Conservation (phyloP, 2,797 vertebrate genomes). For the Dendrocincla fuliginosa region DNA sequence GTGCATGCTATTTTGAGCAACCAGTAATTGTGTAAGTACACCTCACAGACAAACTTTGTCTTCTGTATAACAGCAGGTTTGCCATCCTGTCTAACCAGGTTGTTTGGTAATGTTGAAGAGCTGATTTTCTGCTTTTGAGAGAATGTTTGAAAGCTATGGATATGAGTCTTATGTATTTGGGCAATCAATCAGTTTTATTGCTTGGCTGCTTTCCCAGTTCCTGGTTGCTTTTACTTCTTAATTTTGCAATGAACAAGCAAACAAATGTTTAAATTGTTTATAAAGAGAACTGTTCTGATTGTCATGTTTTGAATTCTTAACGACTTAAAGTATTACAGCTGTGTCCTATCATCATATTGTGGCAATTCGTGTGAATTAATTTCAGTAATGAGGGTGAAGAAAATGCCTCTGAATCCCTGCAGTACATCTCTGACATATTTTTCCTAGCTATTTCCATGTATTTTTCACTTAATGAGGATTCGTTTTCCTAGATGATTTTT, state of each 20-base stretch:
- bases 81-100: not conserved
- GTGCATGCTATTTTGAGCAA: not conserved
- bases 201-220: constrained; percentile 52
- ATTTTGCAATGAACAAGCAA: constrained; percentile 26
- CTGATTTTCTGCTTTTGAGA: constrained; percentile 42
- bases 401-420: constrained; percentile 20
- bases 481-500: not conserved
- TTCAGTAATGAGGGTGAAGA: constrained; percentile 6
- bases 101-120: not conserved
- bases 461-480: not conserved
- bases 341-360: constrained; percentile 29
- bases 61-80: not conserved
- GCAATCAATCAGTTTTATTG: constrained; percentile 52
- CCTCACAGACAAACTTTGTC: not conserved
- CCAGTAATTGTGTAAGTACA: not conserved
- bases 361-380: constrained; percentile 48
- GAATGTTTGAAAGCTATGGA: constrained; percentile 46
- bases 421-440: not conserved
- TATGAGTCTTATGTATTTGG: constrained; percentile 35
- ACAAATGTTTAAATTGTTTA: constrained; percentile 34
- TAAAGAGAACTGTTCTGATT: constrained; percentile 43
- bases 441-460: not conserved
- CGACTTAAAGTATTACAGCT: constrained; percentile 32
- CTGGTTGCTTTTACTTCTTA: constrained; percentile 41
- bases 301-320: constrained; percentile 55